Conservation (phyloP, 1,140 invertebrate species). For the Micrasema minimum region DNA sequence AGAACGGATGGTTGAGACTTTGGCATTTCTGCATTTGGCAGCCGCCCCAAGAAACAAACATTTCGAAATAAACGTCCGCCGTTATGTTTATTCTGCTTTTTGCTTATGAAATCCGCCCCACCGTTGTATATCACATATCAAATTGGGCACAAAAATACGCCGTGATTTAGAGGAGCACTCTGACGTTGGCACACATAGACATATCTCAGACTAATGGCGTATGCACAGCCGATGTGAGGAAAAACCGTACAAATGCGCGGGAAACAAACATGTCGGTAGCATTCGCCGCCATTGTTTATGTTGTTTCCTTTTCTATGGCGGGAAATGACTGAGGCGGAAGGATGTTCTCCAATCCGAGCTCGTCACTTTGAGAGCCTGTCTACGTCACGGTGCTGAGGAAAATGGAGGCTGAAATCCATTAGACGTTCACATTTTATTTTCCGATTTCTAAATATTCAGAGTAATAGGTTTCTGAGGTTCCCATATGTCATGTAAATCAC, state of each 20-base stretch:
- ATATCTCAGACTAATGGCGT: conserved; percentile 52
- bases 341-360: conserved; percentile 20
- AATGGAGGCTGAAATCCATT: conserved; percentile 35
- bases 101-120: conserved; percentile 44
- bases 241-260: conserved; percentile 43
- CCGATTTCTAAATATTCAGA: not conserved
- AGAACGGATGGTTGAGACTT: conserved; percentile 13
- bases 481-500: too few species aligned
- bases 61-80: conserved; percentile 46
- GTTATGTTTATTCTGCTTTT: conserved; percentile 47
- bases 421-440: conserved; percentile 23
- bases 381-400: conserved; percentile 8
- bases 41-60: conserved; percentile 36
- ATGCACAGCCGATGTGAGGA: conserved; percentile 46
- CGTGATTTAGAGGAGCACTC: conserved; percentile 53
- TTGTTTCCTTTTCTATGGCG: conserved; percentile 10
- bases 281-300: conserved; percentile 40
- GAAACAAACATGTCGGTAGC: conserved; percentile 46
- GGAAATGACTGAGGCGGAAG: conserved; percentile 37
- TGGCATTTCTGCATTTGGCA: conserved; percentile 50
- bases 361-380: conserved; percentile 11
- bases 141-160: conserved; percentile 54
- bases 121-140: conserved; percentile 53
- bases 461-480: too few species aligned
- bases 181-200: conserved; percentile 51